Conservation (phyloP, 1,140 invertebrate species). For the Thereuonema tuberculata region DNA sequence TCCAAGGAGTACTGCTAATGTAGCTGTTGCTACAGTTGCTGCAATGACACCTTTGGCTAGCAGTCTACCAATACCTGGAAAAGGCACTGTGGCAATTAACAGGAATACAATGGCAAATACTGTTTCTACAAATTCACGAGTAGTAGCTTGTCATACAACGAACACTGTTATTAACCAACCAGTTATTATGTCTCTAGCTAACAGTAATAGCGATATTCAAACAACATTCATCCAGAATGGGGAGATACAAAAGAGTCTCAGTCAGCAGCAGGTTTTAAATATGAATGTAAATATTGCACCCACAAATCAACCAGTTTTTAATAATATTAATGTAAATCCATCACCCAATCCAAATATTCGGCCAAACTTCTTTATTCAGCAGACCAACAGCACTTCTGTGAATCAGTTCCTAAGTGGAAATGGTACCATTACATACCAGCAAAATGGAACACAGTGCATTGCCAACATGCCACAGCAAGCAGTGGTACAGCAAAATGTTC, state of each 20-base stretch:
- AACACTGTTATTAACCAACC: slow-evolving; percentile 18
- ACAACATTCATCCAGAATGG: neutral
- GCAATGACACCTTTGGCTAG: neutral
- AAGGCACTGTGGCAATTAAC: neutral
- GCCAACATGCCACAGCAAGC: slow-evolving; percentile 12
- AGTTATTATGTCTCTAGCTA: slow-evolving; percentile 12
- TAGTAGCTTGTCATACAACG: slow-evolving; percentile 16
- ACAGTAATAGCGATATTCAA: slow-evolving; percentile 12
- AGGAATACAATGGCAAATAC: neutral
- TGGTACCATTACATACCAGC: neutral
- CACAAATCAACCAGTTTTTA: neutral
- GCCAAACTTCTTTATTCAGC: slow-evolving; percentile 1
- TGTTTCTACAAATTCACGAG: slow-evolving; percentile 12
- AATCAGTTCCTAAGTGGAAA: neutral
- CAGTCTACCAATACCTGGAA: neutral
- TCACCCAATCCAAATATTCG: neutral
- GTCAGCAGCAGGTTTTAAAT: neutral
- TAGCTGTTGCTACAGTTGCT: neutral
- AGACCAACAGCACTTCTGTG: neutral
- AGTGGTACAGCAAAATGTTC: no score
- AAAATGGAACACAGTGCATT: slow-evolving; percentile 3
- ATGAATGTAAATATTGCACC: neutral
- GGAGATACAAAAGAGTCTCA: slow-evolving; percentile 14
- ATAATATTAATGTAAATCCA: neutral
- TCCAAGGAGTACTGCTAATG: neutral